Base-by-base conservation (phyloP, 2,113 vertebrate genomes). In the Egretta garzetta region DNA sequence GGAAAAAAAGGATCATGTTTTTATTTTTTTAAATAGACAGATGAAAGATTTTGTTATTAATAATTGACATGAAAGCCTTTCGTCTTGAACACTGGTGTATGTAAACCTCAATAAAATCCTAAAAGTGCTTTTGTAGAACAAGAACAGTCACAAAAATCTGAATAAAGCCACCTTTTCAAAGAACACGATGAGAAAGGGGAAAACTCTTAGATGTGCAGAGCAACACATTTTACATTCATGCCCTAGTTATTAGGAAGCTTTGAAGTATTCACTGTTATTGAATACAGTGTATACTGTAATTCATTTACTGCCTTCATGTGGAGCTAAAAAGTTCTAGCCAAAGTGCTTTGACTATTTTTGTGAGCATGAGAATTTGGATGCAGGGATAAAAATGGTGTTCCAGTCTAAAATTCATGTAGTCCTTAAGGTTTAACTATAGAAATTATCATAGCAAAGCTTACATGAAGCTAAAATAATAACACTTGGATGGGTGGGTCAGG, bases 111-210 rank as follows among this genome's bases (percentile, higher is more conserved):
- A 97, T 96, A 95, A 95, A 95, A 95, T 93, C 96, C 86, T 95
- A 97, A 98, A 97, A 97, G 91, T 97, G 92, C 90, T 97, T 98
- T 97, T 95, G 96, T 97, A 97, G 97, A 98, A 98, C 97, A 94
- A 97, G 93, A 97, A 93, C 74, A 97, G 96, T 97, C 96, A 96
- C 93, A 96, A 89, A 97, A 97, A 96, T 95, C 95, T 95, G 96
- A 98, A 97, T 96, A 95, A 86, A 97, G 88, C 91, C 91, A 97
- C 85, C 95, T 97, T 97, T 97, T 96, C 95, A 97, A 98, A 97
- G 93, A 93, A 97, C 96, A 98, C 21, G 92, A 97, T 93, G 96
- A 97, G 96, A 95, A 94, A 97, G 85, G 71, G 74, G 82, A 96
- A 92, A 94, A 93, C 91, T 95, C 96, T 96, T 96, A 97, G 97